A percentile compares a stretch with the other conserved stretches of the same genome.
These are phyloP conservation scores for Drosophila azteca DNA, from an alignment of 1,140 invertebrate species.

Conservation along the genomic window DNA sequence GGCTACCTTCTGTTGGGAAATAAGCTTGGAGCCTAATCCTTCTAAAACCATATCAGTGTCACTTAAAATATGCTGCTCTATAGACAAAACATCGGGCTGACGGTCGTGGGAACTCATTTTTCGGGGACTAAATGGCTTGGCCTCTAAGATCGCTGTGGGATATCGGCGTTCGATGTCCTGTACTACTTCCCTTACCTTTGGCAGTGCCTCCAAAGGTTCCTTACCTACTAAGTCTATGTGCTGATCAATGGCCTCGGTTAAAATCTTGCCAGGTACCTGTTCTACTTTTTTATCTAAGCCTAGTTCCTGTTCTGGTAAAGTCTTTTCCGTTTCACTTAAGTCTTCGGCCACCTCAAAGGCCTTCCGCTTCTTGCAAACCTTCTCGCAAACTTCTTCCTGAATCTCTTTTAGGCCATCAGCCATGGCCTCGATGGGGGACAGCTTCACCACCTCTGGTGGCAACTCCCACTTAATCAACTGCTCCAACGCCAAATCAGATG, in stretches of 20 bases:
- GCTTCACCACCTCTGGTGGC: slow-evolving; percentile 53
- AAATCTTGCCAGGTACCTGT: slow-evolving; percentile 68
- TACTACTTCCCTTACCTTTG: slow-evolving; percentile 71
- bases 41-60: slow-evolving; percentile 70
- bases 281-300: slow-evolving; percentile 61
- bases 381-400: slow-evolving; percentile 74
- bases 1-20: slow-evolving; percentile 33
- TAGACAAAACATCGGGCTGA: slow-evolving; percentile 50
- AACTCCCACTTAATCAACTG: slow-evolving; percentile 56
- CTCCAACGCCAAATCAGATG: slow-evolving; percentile 61
- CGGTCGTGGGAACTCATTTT: slow-evolving; percentile 46
- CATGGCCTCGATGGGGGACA: slow-evolving; percentile 69
- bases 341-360: slow-evolving; percentile 76
- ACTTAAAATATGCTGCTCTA: slow-evolving; percentile 73
- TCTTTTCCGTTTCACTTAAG: slow-evolving; percentile 76
- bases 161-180: slow-evolving; percentile 70
- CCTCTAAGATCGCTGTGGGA: slow-evolving; percentile 55
- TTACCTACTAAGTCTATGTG: slow-evolving; percentile 64
- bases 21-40: slow-evolving; percentile 28
- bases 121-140: slow-evolving; percentile 69
- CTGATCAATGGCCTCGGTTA: slow-evolving; percentile 55
- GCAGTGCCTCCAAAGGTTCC: slow-evolving; percentile 51
- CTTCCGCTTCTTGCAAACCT: slow-evolving; percentile 70
- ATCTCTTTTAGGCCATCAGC: slow-evolving; percentile 43
- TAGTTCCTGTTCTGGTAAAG: slow-evolving; percentile 70